phyloP scores from a whole-genome alignment of 92 coral and sea anemone species.

The Meandrina meandrites region DNA sequence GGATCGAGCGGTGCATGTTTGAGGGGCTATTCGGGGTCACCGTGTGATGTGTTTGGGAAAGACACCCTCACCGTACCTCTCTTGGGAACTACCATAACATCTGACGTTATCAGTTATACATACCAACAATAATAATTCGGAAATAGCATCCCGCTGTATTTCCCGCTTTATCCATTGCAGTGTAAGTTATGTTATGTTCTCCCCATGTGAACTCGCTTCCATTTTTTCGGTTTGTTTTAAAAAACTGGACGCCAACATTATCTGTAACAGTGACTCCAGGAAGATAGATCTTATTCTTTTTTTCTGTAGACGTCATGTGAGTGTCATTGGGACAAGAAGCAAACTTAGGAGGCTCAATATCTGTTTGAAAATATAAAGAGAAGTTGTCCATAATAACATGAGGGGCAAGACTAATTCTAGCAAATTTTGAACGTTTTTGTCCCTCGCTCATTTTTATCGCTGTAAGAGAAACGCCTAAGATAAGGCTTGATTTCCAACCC shows the following conservation, averaged over 20 bases:
- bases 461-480: too few relatives aligned
- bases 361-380: slow-evolving; percentile 15
- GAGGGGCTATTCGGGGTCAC: too few relatives aligned
- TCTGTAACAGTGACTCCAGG: slow-evolving; percentile 57
- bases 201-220: slow-evolving; percentile 64
- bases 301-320: slow-evolving; percentile 2
- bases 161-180: slow-evolving; percentile 62
- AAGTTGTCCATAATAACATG: too few relatives aligned
- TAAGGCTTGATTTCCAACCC: too few relatives aligned
- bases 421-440: too few relatives aligned
- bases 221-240: slow-evolving; percentile 29
- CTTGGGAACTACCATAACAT: too few relatives aligned
- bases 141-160: slow-evolving; percentile 42
- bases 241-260: slow-evolving; percentile 51
- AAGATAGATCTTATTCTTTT: slow-evolving; percentile 8
- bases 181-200: slow-evolving; percentile 36
- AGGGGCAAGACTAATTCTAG: too few relatives aligned
- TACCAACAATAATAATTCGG: slow-evolving; percentile 23
- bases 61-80: too few relatives aligned
- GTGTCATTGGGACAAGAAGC: slow-evolving; percentile 43
- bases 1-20: too few relatives aligned
- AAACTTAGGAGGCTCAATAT: slow-evolving; percentile 52
- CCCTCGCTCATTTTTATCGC: too few relatives aligned
- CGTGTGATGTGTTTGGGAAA: too few relatives aligned
- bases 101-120: too few relatives aligned